Evolutionary conservation across 2,888 invertebrate species (phyloP).

Genomic region (Sminthurides aquaticus): DNA sequence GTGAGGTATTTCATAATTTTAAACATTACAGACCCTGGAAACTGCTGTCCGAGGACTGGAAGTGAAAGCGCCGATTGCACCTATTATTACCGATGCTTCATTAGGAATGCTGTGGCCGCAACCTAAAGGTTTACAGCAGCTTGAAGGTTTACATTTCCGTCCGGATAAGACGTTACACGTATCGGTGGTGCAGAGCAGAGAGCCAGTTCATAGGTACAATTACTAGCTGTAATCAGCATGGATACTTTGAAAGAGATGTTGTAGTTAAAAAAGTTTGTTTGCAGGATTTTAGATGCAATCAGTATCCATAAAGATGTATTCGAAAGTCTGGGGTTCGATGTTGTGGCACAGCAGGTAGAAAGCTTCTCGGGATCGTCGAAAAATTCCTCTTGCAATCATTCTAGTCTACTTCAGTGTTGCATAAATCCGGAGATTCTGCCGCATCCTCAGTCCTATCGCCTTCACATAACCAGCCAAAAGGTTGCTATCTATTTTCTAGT

Average conservation of each 20-base stretch:
- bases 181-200: conserved; percentile 47
- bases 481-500: conserved; percentile 43
- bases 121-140: conserved; percentile 53
- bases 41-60: conserved; percentile 42
- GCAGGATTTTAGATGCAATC: conserved; percentile 52
- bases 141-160: conserved; percentile 50
- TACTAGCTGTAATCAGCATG: not conserved
- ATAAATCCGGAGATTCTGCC: conserved; percentile 52
- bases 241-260: not conserved
- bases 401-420: conserved; percentile 52
- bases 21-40: conserved; percentile 30
- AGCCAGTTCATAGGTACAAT: conserved; percentile 44
- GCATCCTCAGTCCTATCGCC: conserved; percentile 50
- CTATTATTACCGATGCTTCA: conserved; percentile 48
- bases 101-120: conserved; percentile 56
- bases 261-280: conserved; percentile 10
- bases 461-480: conserved; percentile 51
- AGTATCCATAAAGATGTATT: conserved; percentile 50
- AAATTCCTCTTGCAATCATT: conserved; percentile 34
- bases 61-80: conserved; percentile 45
- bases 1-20: not conserved
- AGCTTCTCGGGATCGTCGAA: conserved; percentile 30
- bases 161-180: conserved; percentile 50
- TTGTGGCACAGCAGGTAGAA: conserved; percentile 45
- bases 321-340: conserved; percentile 49